phyloP scores from a whole-genome alignment of 1,140 invertebrate genomes.

The Cydia amplana region DNA sequence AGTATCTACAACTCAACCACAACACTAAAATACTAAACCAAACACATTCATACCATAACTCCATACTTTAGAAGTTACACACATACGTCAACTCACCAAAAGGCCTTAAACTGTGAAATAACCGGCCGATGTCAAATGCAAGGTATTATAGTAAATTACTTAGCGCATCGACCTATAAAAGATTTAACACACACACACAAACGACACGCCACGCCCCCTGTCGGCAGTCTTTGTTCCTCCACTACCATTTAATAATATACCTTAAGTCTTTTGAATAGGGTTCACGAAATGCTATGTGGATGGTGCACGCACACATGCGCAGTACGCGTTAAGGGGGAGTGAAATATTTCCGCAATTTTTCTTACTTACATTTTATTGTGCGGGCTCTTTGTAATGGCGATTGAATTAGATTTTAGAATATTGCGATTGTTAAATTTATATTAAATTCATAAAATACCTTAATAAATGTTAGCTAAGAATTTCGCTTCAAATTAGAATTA shows the following conservation, averaged over 20 bases:
- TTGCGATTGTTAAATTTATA: slow-evolving; percentile 32
- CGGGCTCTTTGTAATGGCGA: slow-evolving; percentile 49
- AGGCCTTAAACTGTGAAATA: not conserved
- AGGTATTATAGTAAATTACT: slow-evolving; percentile 75
- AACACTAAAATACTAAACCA: not conserved
- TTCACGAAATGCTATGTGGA: not conserved
- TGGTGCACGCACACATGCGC: slow-evolving; percentile 41
- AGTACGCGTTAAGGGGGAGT: slow-evolving; percentile 56
- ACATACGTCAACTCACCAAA: slow-evolving; percentile 1
- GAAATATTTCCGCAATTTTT: slow-evolving; percentile 65
- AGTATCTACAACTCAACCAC: too few relatives aligned
- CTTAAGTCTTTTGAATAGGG: not conserved
- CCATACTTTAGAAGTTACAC: not conserved
- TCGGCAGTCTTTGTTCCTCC: slow-evolving; percentile 60
- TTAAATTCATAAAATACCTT: not conserved
- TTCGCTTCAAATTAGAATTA: too few relatives aligned
- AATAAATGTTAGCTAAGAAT: too few relatives aligned
- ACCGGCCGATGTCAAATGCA: slow-evolving; percentile 60
- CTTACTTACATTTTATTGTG: slow-evolving; percentile 67
- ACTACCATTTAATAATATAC: not conserved
- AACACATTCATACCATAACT: not conserved
- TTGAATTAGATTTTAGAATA: slow-evolving; percentile 44
- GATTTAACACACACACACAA: slow-evolving; percentile 70
- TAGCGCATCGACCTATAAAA: slow-evolving; percentile 77
- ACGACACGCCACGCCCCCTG: slow-evolving; percentile 52